These are phyloP conservation scores for Aspidoscelis tigris DNA, from an alignment of 2,113 vertebrate genomes.

Conservation along the genomic window DNA sequence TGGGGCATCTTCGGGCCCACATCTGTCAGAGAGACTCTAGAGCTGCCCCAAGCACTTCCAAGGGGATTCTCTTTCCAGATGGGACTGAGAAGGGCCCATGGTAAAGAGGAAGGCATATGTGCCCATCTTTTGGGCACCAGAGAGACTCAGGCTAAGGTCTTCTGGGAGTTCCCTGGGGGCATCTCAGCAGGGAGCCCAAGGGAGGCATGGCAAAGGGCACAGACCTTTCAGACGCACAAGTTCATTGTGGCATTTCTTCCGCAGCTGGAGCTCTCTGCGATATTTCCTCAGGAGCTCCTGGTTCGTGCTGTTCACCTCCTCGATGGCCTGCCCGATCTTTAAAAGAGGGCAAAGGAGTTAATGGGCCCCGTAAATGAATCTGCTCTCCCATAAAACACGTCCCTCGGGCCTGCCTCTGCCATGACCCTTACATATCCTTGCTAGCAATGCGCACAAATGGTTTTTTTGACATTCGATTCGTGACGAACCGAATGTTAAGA, in stretches of 20 bases:
- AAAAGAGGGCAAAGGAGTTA: neutral
- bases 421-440: too few species aligned
- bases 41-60: neutral
- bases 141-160: neutral
- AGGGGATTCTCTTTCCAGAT: neutral
- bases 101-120: too few species aligned
- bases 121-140: neutral
- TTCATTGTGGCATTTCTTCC: slow-evolving; percentile 97
- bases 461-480: too few species aligned
- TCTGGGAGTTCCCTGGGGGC: neutral
- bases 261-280: slow-evolving; percentile 92
- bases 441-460: too few species aligned
- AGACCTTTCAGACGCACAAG: slow-evolving; percentile 93
- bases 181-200: neutral
- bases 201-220: neutral
- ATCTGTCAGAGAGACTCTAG: neutral
- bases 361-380: neutral
- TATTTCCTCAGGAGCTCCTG: slow-evolving; percentile 93
- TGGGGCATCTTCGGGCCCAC: too few species aligned
- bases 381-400: too few species aligned
- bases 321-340: slow-evolving; percentile 91
- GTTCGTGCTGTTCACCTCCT: slow-evolving; percentile 88
- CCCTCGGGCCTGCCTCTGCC: too few species aligned
- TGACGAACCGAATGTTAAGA: too few species aligned
- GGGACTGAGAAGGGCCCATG: neutral